Base-by-base conservation (phyloP, 2,888 invertebrate genomes). In the Hetaerina titia region DNA sequence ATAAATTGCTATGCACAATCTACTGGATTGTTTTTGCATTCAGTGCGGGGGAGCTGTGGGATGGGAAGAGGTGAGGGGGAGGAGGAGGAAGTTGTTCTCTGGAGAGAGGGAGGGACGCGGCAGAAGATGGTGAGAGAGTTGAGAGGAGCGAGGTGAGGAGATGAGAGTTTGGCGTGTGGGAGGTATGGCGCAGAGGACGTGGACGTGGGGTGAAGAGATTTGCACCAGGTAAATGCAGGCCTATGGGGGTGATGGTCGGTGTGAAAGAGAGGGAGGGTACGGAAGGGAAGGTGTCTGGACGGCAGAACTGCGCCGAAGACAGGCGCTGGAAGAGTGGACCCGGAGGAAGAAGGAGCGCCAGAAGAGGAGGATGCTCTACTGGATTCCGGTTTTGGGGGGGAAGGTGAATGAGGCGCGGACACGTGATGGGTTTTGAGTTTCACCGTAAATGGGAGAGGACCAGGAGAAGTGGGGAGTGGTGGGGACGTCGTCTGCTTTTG, bases 1-100 rank as follows among this genome's bases (percentile, higher is more conserved):
- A 92, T 92, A 92, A 92, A 92, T 92, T 92, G 92, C 92, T 92
- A 92, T 92, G 92, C 92, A 92, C 92, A 92, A 92, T 92, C 92
- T 92, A 92, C 92, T 60, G 92, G 92, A 92, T 92, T 92, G 92
- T 92, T 92, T 92, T 92, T 92, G 92, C 92, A 92, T 92, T 92
- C 92, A 56, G 90, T 63, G 90, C 31, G 90, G 31, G 45, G 90
- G 31, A 45, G 7, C 22, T 56, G 89, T n/a, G 56, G 58, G 89
- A 56, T 56, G 19, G 60, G 19, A 45, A 90, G 90, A 8, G 60
- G 45, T 7, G 60, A n/a, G 25, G 22, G 60, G n/a, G 58, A 25
- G 87, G 45, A 57, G 89, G 31, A 64, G 90, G 31, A 81, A 25
- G 92, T 57, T 31, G 64, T n/a, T 63, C 60, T 58, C 63, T 64